Evolutionary conservation across 2,113 vertebrate genomes (phyloP), one percentile per base, ranked within the genome.

Genomic region (Nothoprocta perdicaria): DNA sequence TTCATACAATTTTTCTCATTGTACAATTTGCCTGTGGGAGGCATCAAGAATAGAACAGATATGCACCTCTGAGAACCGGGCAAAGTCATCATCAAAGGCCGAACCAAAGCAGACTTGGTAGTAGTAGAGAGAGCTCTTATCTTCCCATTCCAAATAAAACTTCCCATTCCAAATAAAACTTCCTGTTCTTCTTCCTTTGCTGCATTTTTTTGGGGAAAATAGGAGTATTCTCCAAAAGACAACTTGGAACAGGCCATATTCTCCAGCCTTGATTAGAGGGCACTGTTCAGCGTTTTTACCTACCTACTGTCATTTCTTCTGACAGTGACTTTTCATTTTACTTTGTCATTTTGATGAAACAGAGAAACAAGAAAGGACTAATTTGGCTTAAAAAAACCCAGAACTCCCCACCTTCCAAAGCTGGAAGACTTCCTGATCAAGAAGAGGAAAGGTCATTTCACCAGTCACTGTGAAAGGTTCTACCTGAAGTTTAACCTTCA

Each of bases 291-390:
- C 14, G 53, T 13, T 9, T 79, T 84, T 89, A 12, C 67, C 21
- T 62, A 26, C 24, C 35, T 38, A 38, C 35, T 38, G 74, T 84
- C 15, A 14, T 89, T 87, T 85, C 60, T 91, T 90, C 48, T 38
- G 38, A 2, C 11, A 12, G 10, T 67, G 18, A 14, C 5, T 3
- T 0, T n/a, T 31, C 22, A 9, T 76, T 19, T 18, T 52, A 17
- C 40, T n/a, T n/a, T 29, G 15, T 40, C 18, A 31, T 61, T 89
- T 53, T 33, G 65, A 14, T 52, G 40, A 77, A 14, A 33, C 19
- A 80, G 41, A 87, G 19, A 73, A 88, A 46, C n/a, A 91, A 80
- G 12, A 27, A 75, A 88, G 3, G 31, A 80, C 35, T 71, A 94
- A 85, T 58, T 18, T 38, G 35, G 35, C 35, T 38, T 38, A 17